Conservation (phyloP, 2,797 vertebrate species). For the Cryptoblepharus egeriae region DNA sequence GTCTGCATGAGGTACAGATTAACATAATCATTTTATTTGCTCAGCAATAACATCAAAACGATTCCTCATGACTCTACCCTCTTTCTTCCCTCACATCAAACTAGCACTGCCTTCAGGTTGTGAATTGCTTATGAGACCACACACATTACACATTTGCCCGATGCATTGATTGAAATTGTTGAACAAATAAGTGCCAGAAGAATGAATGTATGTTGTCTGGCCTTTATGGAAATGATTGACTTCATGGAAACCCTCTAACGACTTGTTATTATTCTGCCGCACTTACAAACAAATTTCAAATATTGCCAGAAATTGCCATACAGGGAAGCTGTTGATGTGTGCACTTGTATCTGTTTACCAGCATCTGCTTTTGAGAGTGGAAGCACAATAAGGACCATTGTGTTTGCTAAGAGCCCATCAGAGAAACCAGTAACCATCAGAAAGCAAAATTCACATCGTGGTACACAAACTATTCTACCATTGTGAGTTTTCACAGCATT, state of each 20-base stretch:
- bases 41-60: neutral
- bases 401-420: neutral
- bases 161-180: constrained; percentile 11
- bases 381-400: neutral
- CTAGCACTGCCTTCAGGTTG: neutral
- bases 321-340: neutral
- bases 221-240: neutral
- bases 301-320: neutral
- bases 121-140: constrained; percentile 4
- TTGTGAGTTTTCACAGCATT: neutral
- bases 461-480: neutral
- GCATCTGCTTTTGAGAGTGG: neutral
- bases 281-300: neutral
- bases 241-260: neutral
- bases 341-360: neutral
- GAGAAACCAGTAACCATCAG: neutral
- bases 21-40: neutral
- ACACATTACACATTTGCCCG: constrained; percentile 3
- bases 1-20: neutral
- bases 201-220: neutral
- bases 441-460: neutral
- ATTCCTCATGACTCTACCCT: neutral
- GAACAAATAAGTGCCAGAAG: neutral
- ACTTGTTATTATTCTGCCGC: neutral
- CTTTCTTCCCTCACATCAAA: constrained; percentile 16